Conservation (phyloP, 2,113 vertebrate species). For the Cynoglossus semilaevis region DNA sequence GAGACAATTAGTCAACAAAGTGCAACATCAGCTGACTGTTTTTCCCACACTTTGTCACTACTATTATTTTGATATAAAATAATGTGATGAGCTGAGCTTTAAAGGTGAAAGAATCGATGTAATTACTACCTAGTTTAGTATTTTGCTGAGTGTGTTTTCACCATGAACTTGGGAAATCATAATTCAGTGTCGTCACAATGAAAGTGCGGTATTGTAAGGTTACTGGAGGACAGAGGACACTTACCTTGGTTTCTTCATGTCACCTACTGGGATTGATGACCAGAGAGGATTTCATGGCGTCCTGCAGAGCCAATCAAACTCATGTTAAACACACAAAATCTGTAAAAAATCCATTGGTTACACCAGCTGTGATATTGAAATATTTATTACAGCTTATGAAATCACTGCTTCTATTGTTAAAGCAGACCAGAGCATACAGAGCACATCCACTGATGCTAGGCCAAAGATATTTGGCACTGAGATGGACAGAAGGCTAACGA, state of each 20-base stretch:
- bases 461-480: conserved; percentile 59
- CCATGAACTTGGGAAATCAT: neutral
- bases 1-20: no score
- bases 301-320: conserved; percentile 19
- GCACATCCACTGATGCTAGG: conserved; percentile 59
- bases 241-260: conserved; percentile 14
- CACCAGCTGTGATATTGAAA: conserved; percentile 57
- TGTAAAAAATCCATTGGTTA: conserved; percentile 54
- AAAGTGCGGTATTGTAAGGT: neutral
- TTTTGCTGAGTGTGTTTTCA: neutral
- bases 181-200: neutral
- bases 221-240: neutral
- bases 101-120: no score
- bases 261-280: neutral
- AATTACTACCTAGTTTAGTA: no score
- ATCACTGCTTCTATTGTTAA: conserved; percentile 58
- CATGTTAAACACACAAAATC: conserved; percentile 20
- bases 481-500: conserved; percentile 56
- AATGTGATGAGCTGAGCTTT: no score
- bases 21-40: no score
- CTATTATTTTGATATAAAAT: no score
- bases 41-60: no score
- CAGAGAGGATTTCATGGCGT: neutral
- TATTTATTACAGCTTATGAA: conserved; percentile 72
- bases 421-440: conserved; percentile 67